Evolutionary conservation across 2,888 invertebrate species (phyloP).

Genomic region (Xylota sylvarum): DNA sequence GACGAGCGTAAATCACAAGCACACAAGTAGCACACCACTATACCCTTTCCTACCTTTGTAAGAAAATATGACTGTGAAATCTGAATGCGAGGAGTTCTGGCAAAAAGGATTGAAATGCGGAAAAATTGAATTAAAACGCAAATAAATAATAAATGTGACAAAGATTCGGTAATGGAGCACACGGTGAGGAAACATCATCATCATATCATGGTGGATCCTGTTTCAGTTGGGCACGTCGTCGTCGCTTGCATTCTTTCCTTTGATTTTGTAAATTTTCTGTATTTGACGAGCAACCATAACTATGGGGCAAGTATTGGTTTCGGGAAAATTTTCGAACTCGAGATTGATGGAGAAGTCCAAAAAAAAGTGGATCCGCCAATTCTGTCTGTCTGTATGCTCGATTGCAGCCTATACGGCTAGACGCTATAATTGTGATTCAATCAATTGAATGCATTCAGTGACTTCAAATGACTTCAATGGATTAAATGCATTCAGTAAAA

Average conservation of each 20-base stretch:
- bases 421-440: too few relatives aligned
- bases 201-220: conserved; percentile 16
- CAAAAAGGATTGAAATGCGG: conserved; percentile 27
- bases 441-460: too few relatives aligned
- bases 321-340: too few relatives aligned
- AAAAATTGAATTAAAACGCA: conserved; percentile 56
- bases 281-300: too few relatives aligned
- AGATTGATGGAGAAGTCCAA: too few relatives aligned
- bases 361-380: too few relatives aligned
- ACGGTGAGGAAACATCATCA: neutral
- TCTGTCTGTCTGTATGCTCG: too few relatives aligned
- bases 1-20: conserved; percentile 24
- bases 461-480: too few relatives aligned
- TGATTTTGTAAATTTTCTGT: conserved; percentile 12
- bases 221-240: neutral
- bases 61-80: conserved; percentile 2
- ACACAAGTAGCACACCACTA: conserved; percentile 3
- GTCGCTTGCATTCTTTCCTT: neutral
- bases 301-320: too few relatives aligned
- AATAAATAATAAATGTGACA: conserved; percentile 40
- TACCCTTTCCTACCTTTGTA: conserved; percentile 1
- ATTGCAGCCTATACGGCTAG: too few relatives aligned
- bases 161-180: neutral
- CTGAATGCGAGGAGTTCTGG: conserved; percentile 6
- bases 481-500: too few relatives aligned